Percentiles rank a stretch among this genome's conserved stretches.
These are phyloP conservation scores for Dipodomys spectabilis DNA, from an alignment of 2,113 vertebrate genomes.

Conservation along the genomic window DNA sequence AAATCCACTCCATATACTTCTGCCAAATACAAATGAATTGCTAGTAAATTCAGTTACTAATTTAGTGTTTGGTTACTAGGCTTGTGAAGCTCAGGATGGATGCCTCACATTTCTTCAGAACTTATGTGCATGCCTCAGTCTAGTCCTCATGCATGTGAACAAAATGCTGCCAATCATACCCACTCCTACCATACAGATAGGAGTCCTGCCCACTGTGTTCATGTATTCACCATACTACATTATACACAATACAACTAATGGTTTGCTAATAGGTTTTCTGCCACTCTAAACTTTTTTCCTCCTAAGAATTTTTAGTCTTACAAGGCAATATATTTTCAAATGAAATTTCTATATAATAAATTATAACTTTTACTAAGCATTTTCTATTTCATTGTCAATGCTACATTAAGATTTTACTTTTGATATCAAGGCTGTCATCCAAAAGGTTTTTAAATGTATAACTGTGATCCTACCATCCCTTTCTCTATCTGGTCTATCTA, in stretches of 20 bases:
- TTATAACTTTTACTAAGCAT: too few relatives aligned
- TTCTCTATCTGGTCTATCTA: too few relatives aligned
- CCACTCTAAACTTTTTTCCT: not conserved
- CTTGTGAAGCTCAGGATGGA: not conserved
- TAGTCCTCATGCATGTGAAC: not conserved
- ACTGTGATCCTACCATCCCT: too few relatives aligned
- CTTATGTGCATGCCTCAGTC: not conserved
- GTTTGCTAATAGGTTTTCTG: not conserved
- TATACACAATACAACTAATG: not conserved
- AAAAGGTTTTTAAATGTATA: too few relatives aligned
- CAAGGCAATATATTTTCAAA: too few relatives aligned
- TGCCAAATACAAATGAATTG: not conserved
- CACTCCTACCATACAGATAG: not conserved
- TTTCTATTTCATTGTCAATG: too few relatives aligned
- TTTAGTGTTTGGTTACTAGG: slow-evolving; percentile 12
- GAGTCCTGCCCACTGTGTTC: not conserved
- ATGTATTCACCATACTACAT: not conserved
- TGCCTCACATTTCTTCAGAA: not conserved
- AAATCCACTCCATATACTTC: not conserved
- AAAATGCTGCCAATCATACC: not conserved
- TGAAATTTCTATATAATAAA: too few relatives aligned
- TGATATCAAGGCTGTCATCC: too few relatives aligned
- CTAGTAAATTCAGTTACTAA: not conserved
- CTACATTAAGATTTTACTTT: too few relatives aligned
- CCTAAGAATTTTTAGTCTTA: too few relatives aligned